Conservation (phyloP, 2,888 invertebrate genomes). For the Clunio marinus region DNA sequence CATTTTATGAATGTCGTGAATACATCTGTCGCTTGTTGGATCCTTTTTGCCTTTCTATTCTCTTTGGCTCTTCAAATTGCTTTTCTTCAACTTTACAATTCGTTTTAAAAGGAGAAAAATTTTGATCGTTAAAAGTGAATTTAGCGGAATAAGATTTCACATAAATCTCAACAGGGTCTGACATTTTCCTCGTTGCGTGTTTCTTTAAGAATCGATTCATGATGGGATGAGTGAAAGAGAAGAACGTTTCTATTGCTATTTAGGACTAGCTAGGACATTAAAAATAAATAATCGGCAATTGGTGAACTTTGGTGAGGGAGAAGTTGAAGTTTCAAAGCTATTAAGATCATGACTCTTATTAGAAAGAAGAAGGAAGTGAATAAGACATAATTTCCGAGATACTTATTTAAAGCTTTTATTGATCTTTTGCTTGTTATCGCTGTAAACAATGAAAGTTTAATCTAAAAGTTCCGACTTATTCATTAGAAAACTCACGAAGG, state of each 20-base stretch:
- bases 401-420: too few species aligned
- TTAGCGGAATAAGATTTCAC: slow-evolving; percentile 20
- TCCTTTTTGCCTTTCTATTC: background rate
- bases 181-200: background rate
- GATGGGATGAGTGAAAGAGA: too few species aligned
- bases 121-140: slow-evolving; percentile 13
- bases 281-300: slow-evolving; percentile 34
- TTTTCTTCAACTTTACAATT: slow-evolving; percentile 11
- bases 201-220: background rate
- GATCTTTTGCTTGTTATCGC: too few species aligned
- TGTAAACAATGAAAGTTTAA: too few species aligned
- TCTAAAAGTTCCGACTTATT: too few species aligned
- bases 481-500: too few species aligned
- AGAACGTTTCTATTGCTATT: background rate
- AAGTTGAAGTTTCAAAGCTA: too few species aligned
- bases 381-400: too few species aligned
- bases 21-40: background rate
- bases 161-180: slow-evolving; percentile 4
- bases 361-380: too few species aligned
- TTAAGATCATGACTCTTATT: too few species aligned
- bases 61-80: background rate
- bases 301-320: too few species aligned
- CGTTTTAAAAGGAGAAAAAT: background rate
- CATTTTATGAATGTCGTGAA: background rate
- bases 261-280: slow-evolving; percentile 9